Conservation (phyloP, 2,888 invertebrate genomes). For the Entomobrya multifasciata region DNA sequence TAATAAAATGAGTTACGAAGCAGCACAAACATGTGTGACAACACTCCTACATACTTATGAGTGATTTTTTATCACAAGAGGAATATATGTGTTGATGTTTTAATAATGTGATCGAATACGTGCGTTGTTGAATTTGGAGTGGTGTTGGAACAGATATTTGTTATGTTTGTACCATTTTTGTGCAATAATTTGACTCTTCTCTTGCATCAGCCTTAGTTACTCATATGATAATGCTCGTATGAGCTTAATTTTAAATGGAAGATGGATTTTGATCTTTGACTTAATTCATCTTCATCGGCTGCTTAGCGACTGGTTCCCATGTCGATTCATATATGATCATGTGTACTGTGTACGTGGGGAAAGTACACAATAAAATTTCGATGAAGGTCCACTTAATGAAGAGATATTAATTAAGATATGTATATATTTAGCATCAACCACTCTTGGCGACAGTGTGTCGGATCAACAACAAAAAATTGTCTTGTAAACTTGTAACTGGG, state of each 20-base stretch:
- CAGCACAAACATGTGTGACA: background rate
- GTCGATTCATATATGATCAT: no score
- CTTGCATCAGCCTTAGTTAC: constrained; percentile 10
- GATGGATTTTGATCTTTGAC: constrained; percentile 41
- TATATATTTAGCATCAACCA: background rate
- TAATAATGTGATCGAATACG: background rate
- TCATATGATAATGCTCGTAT: background rate
- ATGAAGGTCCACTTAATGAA: background rate
- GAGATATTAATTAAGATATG: background rate
- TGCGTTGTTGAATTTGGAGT: no score
- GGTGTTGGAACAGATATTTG: background rate
- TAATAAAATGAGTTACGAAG: background rate
- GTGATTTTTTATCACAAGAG: background rate
- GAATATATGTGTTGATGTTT: constrained; percentile 36
- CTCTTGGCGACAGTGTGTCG: constrained; percentile 15
- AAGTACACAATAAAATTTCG: constrained; percentile 19
- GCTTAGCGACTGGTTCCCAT: background rate
- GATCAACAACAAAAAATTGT: constrained; percentile 12
- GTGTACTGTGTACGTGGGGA: no score
- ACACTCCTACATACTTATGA: background rate
- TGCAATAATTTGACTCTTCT: background rate
- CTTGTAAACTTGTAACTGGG: constrained; percentile 23
- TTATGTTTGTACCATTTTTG: constrained; percentile 1
- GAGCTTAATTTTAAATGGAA: background rate
- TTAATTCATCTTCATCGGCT: background rate